phyloP scores from a whole-genome alignment of 1,140 invertebrate species.

The Drosophila lacertosa region DNA sequence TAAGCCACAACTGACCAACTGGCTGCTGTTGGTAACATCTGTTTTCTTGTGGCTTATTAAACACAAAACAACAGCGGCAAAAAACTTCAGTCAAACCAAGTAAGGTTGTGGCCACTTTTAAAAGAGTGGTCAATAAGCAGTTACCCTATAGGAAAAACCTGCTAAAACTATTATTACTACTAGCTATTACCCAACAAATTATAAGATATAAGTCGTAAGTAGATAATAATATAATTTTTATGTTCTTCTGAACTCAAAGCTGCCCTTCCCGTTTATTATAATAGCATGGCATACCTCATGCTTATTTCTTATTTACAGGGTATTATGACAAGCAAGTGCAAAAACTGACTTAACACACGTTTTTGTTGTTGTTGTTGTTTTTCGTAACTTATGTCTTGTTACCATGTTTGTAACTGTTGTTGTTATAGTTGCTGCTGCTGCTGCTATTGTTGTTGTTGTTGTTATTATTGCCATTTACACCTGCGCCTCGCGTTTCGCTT shows the following conservation, averaged over 20 bases:
- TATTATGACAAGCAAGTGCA: constrained; percentile 36
- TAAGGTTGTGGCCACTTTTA: background rate
- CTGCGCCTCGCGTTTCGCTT: constrained; percentile 42
- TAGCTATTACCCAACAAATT: too few species aligned
- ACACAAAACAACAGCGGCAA: constrained; percentile 12
- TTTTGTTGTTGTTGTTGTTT: constrained; percentile 11
- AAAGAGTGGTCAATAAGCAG: background rate
- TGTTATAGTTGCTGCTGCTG: constrained; percentile 14
- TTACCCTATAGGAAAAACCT: constrained; percentile 4
- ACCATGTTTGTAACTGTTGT: constrained; percentile 38
- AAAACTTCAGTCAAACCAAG: constrained; percentile 5
- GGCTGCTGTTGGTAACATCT: constrained; percentile 46
- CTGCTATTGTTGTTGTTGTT: constrained; percentile 29
- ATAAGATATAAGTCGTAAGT: too few species aligned
- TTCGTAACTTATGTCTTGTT: constrained; percentile 35
- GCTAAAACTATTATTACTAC: too few species aligned
- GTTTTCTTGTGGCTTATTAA: constrained; percentile 29
- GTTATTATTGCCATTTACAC: constrained; percentile 61
- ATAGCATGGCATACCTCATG: background rate
- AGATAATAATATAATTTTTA: too few species aligned
- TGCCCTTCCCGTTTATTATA: too few species aligned
- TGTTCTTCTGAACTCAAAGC: too few species aligned
- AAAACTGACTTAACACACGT: constrained; percentile 36
- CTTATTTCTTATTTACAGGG: background rate
- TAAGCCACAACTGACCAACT: constrained; percentile 49